phyloP scores from a whole-genome alignment of 1,140 invertebrate genomes.

The Radopholus similis region DNA sequence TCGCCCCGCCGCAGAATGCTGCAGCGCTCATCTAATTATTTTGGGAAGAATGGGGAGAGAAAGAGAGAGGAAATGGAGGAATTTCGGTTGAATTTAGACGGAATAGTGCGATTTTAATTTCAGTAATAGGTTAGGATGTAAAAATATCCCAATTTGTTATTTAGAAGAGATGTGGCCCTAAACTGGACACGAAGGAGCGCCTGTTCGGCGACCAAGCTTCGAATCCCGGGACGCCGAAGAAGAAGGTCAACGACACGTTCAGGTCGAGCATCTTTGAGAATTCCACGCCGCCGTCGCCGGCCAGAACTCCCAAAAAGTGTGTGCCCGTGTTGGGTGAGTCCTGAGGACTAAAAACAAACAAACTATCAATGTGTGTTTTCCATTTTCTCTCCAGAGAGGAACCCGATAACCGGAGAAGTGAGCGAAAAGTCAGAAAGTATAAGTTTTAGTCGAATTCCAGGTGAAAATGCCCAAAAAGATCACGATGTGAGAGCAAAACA shows the following conservation, averaged over 20 bases:
- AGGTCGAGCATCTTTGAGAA: conserved; percentile 38
- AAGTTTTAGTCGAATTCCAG: no score
- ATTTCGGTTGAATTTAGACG: no score
- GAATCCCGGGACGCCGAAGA: conserved; percentile 16
- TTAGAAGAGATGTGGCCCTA: conserved; percentile 49
- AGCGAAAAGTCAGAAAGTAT: no score
- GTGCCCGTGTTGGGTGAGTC: conserved; percentile 43
- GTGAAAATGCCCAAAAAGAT: conserved; percentile 43
- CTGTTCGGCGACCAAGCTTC: conserved; percentile 32
- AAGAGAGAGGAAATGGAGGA: no score
- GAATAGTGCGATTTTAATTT: no score
- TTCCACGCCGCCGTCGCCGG: conserved; percentile 28
- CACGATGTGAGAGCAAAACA: conserved; percentile 12
- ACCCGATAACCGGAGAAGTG: conserved; percentile 51
- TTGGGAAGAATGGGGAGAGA: no score
- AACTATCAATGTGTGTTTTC: not conserved
- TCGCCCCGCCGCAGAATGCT: no score
- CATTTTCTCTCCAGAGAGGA: conserved; percentile 39
- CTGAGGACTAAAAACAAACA: not conserved
- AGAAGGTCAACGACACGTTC: conserved; percentile 41
- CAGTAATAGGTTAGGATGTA: no score
- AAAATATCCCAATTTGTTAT: no score
- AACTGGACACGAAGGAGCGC: conserved; percentile 44
- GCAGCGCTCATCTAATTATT: no score
- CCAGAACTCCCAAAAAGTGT: conserved; percentile 43